Evolutionary conservation across 2,113 vertebrate genomes (phyloP), one percentile per base, ranked within the genome.

Genomic region (Clarias batrachus): DNA sequence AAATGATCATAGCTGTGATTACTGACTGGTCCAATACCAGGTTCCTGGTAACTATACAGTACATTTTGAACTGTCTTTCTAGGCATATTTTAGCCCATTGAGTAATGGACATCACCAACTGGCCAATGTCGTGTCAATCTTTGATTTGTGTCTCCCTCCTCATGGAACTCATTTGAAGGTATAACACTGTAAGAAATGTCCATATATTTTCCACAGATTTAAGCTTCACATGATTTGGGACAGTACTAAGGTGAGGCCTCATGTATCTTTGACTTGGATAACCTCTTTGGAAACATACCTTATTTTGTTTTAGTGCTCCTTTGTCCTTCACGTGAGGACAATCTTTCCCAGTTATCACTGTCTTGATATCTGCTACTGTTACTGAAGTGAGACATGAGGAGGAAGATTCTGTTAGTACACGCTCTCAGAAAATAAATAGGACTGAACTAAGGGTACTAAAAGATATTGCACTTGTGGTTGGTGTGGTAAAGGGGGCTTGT

Each of bases 271-370:
- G 4, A 4, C 4, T 66, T 48, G 48, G 48, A 8, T 48, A 48
- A 48, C 0, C 48, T 7, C 48, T 48, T 48, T 85, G 17, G 30
- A 60, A 9, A 7, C 37, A 0, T 74, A 99, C 98, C 98, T 99
- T 99, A 93, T 99, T 99, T 94, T 99, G 98, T 95, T 98, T 99
- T 90, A 98, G 97, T 89, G 97, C 97, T 93, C 97, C 97, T 93
- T 99, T 99, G 91, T 99, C 98, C 94, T 99, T 99, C 97, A 99
- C 98, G 88, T 99, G 97, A 91, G 97, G 98, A 90, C 98, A 99
- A 92, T 99, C 98, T 91, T 99, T 99, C 87, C 98, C 98, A 65
- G 97, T 99, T 93, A 99, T 95, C 91, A 99, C 95, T 68, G 98
- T 97, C 95, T 99, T 99, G 94, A 99, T 99, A 92, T 99, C 98